Percentiles rank a stretch among this genome's conserved stretches.
These are phyloP conservation scores for Creontiades dilutus DNA, from an alignment of 2,888 invertebrate species.

Conservation along the genomic window DNA sequence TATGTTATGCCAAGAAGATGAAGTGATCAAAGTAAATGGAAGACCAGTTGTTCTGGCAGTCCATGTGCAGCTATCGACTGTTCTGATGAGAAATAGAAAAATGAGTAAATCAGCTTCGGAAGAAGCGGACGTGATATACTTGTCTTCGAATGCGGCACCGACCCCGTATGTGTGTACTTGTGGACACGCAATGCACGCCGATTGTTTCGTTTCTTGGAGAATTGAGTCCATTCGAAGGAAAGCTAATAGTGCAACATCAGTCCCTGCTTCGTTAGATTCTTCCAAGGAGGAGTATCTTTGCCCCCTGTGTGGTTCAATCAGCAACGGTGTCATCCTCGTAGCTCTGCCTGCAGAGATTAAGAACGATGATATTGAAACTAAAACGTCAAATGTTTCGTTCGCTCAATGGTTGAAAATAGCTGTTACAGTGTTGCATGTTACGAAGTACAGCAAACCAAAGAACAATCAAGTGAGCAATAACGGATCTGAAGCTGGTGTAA, in stretches of 20 bases:
- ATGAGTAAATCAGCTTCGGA: not conserved
- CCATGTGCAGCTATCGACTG: slow-evolving; percentile 94
- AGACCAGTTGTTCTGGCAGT: slow-evolving; percentile 93
- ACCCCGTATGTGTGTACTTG: slow-evolving; percentile 90
- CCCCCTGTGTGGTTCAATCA: slow-evolving; percentile 96
- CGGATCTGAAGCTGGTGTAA: too few relatives aligned
- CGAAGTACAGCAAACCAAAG: not conserved
- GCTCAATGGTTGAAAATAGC: not conserved
- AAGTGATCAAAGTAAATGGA: slow-evolving; percentile 85
- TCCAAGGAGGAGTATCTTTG: slow-evolving; percentile 97
- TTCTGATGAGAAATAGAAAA: slow-evolving; percentile 81
- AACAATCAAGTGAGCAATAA: not conserved
- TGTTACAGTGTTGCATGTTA: not conserved
- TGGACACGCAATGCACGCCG: slow-evolving; percentile 97
- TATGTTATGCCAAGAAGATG: slow-evolving; percentile 97
- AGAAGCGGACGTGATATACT: slow-evolving; percentile 73
- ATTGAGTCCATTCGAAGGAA: slow-evolving; percentile 93
- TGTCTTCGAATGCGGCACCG: slow-evolving; percentile 60
- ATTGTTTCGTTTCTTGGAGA: slow-evolving; percentile 96
- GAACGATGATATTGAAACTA: not conserved
- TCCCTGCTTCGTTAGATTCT: slow-evolving; percentile 87
- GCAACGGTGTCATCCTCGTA: slow-evolving; percentile 92
- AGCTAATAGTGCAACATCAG: slow-evolving; percentile 89
- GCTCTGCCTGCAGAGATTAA: slow-evolving; percentile 78
- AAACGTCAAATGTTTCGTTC: not conserved